Evolutionary conservation across 2,888 invertebrate genomes (phyloP).

Genomic region (Drosophila mettleri): DNA sequence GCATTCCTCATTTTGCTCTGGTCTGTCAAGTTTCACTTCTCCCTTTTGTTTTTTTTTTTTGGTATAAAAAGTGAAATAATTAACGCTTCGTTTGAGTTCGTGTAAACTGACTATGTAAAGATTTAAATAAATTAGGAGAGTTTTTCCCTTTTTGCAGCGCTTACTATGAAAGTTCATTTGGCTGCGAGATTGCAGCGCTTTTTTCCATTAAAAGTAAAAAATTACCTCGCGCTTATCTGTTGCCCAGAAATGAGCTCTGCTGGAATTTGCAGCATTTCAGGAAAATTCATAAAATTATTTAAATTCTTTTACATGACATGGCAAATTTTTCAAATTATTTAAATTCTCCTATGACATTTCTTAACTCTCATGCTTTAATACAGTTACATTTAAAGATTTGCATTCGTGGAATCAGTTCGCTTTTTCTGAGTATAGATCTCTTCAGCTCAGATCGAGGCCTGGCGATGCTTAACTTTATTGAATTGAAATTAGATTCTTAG

Average conservation of each 20-base stretch:
- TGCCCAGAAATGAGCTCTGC: neutral
- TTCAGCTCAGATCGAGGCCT: neutral
- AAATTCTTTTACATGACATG: neutral
- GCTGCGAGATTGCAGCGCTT: neutral
- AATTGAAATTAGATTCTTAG: neutral
- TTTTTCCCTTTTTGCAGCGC: neutral
- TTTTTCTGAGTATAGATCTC: neutral
- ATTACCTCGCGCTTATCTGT: constrained; percentile 2
- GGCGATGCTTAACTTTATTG: neutral
- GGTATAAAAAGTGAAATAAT: constrained; percentile 15
- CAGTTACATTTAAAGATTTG: neutral
- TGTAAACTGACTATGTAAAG: constrained; percentile 29
- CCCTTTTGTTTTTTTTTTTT: neutral
- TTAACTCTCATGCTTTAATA: no score
- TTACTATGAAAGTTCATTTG: constrained; percentile 3
- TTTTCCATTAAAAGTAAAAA: neutral
- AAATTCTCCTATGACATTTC: neutral
- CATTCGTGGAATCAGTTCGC: neutral
- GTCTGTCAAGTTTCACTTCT: constrained; percentile 2
- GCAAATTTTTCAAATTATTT: no score
- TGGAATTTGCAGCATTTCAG: neutral
- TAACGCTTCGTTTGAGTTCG: constrained; percentile 32
- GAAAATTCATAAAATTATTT: neutral
- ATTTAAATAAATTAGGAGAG: constrained; percentile 19
- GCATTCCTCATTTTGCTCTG: constrained; percentile 20